Percentiles rank a stretch among this genome's conserved stretches.
Evolutionary conservation across 2,888 invertebrate species (phyloP).

Genomic region (Sepioteuthis lessoniana): DNA sequence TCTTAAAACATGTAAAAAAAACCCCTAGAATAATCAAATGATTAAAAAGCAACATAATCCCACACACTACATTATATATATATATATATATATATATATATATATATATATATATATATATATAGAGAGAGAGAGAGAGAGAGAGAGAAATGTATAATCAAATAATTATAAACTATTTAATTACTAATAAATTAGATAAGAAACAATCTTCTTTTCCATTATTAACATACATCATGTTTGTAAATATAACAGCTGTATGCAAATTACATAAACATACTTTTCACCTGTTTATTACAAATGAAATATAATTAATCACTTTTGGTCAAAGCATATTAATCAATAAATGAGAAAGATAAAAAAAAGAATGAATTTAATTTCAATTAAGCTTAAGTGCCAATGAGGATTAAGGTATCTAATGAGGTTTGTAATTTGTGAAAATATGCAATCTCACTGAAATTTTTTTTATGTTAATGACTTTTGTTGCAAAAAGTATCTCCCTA

Average conservation of each 20-base stretch:
- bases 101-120: no score
- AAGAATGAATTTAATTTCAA: not conserved
- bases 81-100: no score
- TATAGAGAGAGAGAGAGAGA: not conserved
- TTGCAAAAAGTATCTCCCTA: not conserved
- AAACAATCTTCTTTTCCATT: not conserved
- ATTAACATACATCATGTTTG: not conserved
- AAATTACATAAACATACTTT: not conserved
- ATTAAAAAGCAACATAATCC: not conserved
- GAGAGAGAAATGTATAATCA: not conserved
- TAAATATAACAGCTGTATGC: not conserved
- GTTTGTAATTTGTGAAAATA: not conserved
- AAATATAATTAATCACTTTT: not conserved
- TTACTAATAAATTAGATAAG: no score
- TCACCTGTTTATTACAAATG: not conserved
- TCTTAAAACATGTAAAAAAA: not conserved
- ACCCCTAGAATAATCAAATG: not conserved
- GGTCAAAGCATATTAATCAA: not conserved
- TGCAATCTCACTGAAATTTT: not conserved
- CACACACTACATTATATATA: not conserved
- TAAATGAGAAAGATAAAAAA: not conserved
- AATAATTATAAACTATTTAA: not conserved
- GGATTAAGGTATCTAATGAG: not conserved
- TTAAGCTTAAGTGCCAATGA: not conserved
- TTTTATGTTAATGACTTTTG: not conserved